These are phyloP conservation scores for Dicaeum eximium DNA, from an alignment of 2,113 vertebrate species.

Conservation along the genomic window DNA sequence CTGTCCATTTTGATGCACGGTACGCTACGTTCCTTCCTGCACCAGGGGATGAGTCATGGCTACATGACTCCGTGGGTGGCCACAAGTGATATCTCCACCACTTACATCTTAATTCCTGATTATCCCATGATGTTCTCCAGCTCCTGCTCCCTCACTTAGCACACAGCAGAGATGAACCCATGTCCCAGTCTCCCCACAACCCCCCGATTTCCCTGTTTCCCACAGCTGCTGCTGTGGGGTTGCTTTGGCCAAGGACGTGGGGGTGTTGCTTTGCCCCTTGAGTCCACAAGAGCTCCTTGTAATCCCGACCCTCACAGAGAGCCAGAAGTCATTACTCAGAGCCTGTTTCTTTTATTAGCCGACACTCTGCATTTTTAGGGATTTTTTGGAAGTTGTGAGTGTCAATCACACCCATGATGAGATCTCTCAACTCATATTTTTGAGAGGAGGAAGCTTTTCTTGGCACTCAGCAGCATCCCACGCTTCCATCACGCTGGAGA, in stretches of 20 bases:
- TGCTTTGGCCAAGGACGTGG: rapidly evolving
- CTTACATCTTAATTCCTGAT: constrained; percentile 51
- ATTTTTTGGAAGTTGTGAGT: not conserved
- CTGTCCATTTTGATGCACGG: constrained; percentile 39
- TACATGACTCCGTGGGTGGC: constrained; percentile 61
- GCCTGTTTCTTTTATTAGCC: constrained; percentile 39
- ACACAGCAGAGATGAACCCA: not conserved
- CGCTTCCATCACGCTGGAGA: not conserved
- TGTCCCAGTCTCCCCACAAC: not conserved
- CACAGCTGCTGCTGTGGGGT: too few species aligned
- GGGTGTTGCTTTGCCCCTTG: not conserved
- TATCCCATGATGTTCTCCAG: constrained; percentile 53
- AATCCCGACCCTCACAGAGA: not conserved
- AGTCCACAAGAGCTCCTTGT: not conserved
- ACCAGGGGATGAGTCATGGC: constrained; percentile 51
- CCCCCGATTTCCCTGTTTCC: not conserved
- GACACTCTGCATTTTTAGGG: not conserved
- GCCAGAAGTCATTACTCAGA: not conserved
- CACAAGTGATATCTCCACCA: constrained; percentile 48
- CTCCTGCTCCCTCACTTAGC: not conserved
- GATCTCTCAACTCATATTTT: not conserved
- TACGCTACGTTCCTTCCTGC: constrained; percentile 28
- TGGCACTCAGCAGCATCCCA: not conserved
- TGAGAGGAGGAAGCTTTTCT: not conserved
- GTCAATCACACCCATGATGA: not conserved